These are phyloP conservation scores for Arbacia lixula DNA, from an alignment of 53 echinoderm and acorn worm genomes.

Conservation along the genomic window DNA sequence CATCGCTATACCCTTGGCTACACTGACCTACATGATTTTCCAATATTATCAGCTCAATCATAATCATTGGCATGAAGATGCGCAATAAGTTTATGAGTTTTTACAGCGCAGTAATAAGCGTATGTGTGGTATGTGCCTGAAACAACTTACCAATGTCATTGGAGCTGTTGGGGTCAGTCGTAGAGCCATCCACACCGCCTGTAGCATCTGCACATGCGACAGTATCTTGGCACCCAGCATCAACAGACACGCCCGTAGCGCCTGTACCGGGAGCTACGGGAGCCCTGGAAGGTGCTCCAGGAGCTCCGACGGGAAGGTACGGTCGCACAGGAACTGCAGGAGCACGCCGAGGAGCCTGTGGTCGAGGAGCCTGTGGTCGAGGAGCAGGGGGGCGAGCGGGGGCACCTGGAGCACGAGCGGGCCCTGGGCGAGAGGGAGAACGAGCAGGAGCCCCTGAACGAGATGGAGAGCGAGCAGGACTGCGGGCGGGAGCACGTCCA, in stretches of 20 bases:
- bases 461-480: neutral
- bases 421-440: neutral
- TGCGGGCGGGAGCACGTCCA: neutral
- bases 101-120: no score
- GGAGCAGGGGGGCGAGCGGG: neutral
- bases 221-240: no score
- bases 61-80: no score
- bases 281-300: neutral
- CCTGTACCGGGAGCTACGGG: neutral
- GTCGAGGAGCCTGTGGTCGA: neutral
- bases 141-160: no score
- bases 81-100: no score
- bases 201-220: no score
- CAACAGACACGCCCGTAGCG: neutral
- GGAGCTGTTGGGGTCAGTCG: no score
- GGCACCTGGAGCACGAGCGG: neutral
- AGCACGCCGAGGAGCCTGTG: neutral
- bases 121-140: no score
- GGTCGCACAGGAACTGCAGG: neutral
- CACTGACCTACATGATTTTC: no score
- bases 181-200: no score
- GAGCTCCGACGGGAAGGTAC: neutral
- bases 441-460: conserved; percentile 1
- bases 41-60: no score
- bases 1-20: no score